Conservation (phyloP, 2,113 vertebrate genomes). For the Castor canadensis region DNA sequence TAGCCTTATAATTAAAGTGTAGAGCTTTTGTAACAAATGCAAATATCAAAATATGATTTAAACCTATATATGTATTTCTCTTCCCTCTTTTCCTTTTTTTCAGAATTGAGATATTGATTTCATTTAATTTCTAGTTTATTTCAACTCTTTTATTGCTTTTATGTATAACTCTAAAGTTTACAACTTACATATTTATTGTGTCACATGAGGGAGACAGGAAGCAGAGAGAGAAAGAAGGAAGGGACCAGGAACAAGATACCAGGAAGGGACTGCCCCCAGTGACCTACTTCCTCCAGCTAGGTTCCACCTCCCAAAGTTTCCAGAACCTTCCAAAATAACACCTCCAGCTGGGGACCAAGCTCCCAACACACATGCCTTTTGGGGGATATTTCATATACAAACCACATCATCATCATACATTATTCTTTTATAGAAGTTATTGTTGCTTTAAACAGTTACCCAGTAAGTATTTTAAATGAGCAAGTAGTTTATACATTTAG, state of each 20-base stretch:
- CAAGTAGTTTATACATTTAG: background rate
- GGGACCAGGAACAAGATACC: no score
- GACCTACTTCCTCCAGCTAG: no score
- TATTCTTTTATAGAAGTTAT: background rate
- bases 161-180: background rate
- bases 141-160: background rate
- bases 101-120: background rate
- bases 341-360: no score
- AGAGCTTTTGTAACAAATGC: background rate
- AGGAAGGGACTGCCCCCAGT: no score
- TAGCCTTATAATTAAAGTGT: background rate
- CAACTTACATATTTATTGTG: background rate
- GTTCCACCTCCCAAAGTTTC: no score
- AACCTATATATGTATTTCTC: background rate
- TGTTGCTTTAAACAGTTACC: background rate
- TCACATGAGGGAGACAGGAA: no score
- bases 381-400: no score
- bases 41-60: background rate
- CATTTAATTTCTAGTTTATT: background rate
- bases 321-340: no score
- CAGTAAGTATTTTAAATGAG: background rate
- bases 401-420: no score
- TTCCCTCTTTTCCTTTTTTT: background rate
- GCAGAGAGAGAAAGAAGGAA: no score
- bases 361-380: no score